phyloP scores from a whole-genome alignment of 2,888 invertebrate species.

The Drosophila subsilvestris region DNA sequence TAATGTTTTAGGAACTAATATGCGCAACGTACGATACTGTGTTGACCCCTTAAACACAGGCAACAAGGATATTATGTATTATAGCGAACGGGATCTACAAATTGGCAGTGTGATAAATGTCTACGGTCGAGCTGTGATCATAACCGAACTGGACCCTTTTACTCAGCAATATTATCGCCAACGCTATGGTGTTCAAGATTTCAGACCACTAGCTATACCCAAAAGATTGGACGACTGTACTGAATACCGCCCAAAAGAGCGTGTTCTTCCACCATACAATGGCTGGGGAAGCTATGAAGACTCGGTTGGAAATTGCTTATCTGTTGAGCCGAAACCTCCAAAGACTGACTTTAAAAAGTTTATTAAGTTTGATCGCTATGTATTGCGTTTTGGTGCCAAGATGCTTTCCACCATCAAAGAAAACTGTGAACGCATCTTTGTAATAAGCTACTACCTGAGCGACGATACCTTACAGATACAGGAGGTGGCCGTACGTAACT shows the following conservation, averaged over 20 bases:
- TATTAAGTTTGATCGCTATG: slow-evolving; percentile 90
- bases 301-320: slow-evolving; percentile 93
- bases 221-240: slow-evolving; percentile 64
- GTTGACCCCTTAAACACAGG: slow-evolving; percentile 86
- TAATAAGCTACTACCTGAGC: slow-evolving; percentile 91
- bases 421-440: slow-evolving; percentile 89
- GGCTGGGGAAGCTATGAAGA: slow-evolving; percentile 96
- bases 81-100: slow-evolving; percentile 87
- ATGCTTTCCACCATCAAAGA: slow-evolving; percentile 90
- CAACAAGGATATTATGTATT: slow-evolving; percentile 81
- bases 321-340: slow-evolving; percentile 91
- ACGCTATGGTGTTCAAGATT: slow-evolving; percentile 82
- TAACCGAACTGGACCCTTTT: slow-evolving; percentile 93
- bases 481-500: slow-evolving; percentile 90
- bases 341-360: slow-evolving; percentile 92
- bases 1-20: slow-evolving; percentile 87
- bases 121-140: slow-evolving; percentile 91
- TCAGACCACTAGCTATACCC: slow-evolving; percentile 76
- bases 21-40: slow-evolving; percentile 85
- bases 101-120: slow-evolving; percentile 93
- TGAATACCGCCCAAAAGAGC: slow-evolving; percentile 37
- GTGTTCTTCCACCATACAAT: slow-evolving; percentile 92
- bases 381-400: slow-evolving; percentile 91
- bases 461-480: slow-evolving; percentile 94
- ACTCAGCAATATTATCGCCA: slow-evolving; percentile 93